Evolutionary conservation across 2,888 invertebrate species (phyloP).

Genomic region (Volucella zonaria): DNA sequence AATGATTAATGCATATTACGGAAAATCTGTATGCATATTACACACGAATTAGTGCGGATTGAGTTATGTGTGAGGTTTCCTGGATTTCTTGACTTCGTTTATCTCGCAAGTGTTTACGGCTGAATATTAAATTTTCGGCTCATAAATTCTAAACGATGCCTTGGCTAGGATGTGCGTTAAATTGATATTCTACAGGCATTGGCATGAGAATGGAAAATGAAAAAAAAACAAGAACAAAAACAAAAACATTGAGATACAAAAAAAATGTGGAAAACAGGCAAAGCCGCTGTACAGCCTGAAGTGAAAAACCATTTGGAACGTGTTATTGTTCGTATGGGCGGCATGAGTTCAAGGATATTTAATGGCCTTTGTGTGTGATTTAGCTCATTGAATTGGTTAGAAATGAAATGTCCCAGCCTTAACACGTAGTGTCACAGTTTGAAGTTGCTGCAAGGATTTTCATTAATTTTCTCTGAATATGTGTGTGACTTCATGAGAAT

Average conservation of each 20-base stretch:
- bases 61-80: not conserved
- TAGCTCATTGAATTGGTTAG: conserved; percentile 5
- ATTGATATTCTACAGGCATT: not conserved
- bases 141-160: conserved; percentile 17
- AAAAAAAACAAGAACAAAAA: too few species aligned
- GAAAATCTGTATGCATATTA: conserved; percentile 17
- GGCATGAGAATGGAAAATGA: too few species aligned
- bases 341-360: not conserved
- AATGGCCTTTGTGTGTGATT: conserved; percentile 2
- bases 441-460: not conserved
- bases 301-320: not conserved
- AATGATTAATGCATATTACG: conserved; percentile 24
- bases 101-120: conserved; percentile 2
- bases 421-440: not conserved
- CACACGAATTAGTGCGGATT: conserved; percentile 6
- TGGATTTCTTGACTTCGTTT: not conserved
- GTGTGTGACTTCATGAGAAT: too few species aligned
- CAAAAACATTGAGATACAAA: not conserved
- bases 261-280: not conserved
- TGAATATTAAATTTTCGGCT: conserved; percentile 14
- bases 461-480: too few species aligned
- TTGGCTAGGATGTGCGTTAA: not conserved
- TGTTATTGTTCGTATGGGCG: conserved; percentile 2
- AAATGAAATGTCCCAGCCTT: not conserved
- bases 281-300: not conserved